Base-by-base conservation (phyloP, 1,140 invertebrate species). In the Zaprionus capensis region DNA sequence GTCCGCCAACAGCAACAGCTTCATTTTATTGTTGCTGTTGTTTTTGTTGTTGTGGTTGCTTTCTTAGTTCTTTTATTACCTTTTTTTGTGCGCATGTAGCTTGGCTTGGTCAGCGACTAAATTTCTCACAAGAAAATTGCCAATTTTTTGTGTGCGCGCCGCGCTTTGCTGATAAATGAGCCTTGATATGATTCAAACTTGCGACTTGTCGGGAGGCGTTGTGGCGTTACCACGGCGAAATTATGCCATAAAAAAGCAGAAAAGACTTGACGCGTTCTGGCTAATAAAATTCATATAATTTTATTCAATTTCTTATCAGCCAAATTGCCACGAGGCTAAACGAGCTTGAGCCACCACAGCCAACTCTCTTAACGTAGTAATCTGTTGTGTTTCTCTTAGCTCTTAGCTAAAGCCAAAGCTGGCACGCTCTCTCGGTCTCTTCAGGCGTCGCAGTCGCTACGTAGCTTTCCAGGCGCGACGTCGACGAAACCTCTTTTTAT, bases 241-340 rank as follows among this genome's bases (percentile, higher is more conserved):
- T 88, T 78, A 84, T 84, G 79, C 84, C 71, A 84, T 76, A 84
- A 84, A 78, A 55, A 65, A 44, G 38, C 62, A 53, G 61, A 71
- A 70, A 71, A 53, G 59, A 17, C 69, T 82, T 80, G 46, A 57
- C 51, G 64, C 64, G 71, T 71, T 66, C 66, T 56, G 22, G 51
- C 66, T 78, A 87, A 82, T 86, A 79, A 90, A 84, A 84, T 84
- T 81, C 81, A 79, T 81, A 87, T 90, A 87, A 90, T 87, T 87
- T 87, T 87, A 87, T 87, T 87, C 85, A 87, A 87, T 84, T 87
- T 87, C 81, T 87, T 87, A 87, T 87, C 84, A 87, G 72, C 59
- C 56, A 75, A 71, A 77, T 81, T 68, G 81, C 83, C 84, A 56
- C 59, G 26, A 57, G 74, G 22, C 83, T 81, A 78, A 84, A 74